Evolutionary conservation across 2,888 invertebrate species (phyloP).

Genomic region (Agrochola lychnidis): DNA sequence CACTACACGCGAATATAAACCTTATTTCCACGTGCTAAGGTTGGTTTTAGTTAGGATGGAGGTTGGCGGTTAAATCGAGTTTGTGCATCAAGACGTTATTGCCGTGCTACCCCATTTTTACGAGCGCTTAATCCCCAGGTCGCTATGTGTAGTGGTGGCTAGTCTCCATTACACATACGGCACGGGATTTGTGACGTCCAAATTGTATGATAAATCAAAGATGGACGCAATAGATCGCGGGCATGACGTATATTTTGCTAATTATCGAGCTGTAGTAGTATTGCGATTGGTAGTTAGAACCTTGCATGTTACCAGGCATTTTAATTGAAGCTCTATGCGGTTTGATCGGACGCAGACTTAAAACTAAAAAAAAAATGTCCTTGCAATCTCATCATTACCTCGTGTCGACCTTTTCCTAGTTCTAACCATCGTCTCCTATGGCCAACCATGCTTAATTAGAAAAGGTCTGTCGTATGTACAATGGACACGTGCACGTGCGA

Average conservation of each 20-base stretch:
- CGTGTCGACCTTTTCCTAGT: background rate
- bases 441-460: background rate
- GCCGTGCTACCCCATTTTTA: constrained; percentile 85
- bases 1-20: constrained; percentile 44
- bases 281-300: background rate
- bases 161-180: constrained; percentile 70
- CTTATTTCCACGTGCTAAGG: constrained; percentile 59
- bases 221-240: background rate
- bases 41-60: constrained; percentile 44
- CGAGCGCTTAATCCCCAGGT: constrained; percentile 88
- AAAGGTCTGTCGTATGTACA: constrained; percentile 22
- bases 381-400: background rate
- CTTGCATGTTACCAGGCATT: background rate
- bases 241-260: background rate
- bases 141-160: constrained; percentile 66
- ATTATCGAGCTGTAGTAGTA: background rate
- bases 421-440: background rate
- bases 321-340: background rate
- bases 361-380: too few relatives aligned
- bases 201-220: background rate
- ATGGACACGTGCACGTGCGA: constrained; percentile 34
- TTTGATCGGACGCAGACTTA: background rate
- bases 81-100: constrained; percentile 87
- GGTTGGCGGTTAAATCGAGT: constrained; percentile 66
- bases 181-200: constrained; percentile 46